Conservation (phyloP, 2,888 invertebrate species). For the Gasteruption jaculator region DNA sequence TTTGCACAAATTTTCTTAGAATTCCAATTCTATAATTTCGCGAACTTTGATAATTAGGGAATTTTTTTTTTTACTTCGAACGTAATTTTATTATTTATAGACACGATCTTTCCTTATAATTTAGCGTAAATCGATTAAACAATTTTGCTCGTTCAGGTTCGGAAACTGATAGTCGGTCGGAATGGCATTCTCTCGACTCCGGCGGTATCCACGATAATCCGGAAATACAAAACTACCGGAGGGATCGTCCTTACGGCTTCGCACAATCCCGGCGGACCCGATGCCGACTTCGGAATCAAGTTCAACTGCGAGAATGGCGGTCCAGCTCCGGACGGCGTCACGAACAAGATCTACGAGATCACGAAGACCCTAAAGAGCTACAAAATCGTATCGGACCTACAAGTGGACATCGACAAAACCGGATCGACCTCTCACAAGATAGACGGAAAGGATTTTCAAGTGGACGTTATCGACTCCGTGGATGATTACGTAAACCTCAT, state of each 20-base stretch:
- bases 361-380: slow-evolving; percentile 77
- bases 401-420: slow-evolving; percentile 70
- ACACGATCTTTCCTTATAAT: not conserved
- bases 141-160: slow-evolving; percentile 58
- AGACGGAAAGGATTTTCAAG: slow-evolving; percentile 68
- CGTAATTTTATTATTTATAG: not conserved
- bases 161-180: slow-evolving; percentile 84
- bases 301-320: slow-evolving; percentile 97
- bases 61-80: no score
- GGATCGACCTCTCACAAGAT: slow-evolving; percentile 57
- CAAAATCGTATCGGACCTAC: slow-evolving; percentile 72
- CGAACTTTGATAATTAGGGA: no score
- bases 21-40: no score
- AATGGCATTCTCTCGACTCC: slow-evolving; percentile 96
- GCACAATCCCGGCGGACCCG: slow-evolving; percentile 97
- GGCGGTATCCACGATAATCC: slow-evolving; percentile 91
- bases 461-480: slow-evolving; percentile 90
- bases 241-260: slow-evolving; percentile 98
- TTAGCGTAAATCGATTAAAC: not conserved
- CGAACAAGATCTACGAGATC: slow-evolving; percentile 80
- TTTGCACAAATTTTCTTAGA: no score
- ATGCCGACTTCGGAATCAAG: slow-evolving; percentile 98
- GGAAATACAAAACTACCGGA: slow-evolving; percentile 80
- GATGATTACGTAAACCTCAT: slow-evolving; percentile 83
- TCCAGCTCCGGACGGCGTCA: slow-evolving; percentile 88